Evolutionary conservation across 2,888 invertebrate genomes (phyloP), one percentile per base, ranked within the genome.

Genomic region (Perithous albicinctus): DNA sequence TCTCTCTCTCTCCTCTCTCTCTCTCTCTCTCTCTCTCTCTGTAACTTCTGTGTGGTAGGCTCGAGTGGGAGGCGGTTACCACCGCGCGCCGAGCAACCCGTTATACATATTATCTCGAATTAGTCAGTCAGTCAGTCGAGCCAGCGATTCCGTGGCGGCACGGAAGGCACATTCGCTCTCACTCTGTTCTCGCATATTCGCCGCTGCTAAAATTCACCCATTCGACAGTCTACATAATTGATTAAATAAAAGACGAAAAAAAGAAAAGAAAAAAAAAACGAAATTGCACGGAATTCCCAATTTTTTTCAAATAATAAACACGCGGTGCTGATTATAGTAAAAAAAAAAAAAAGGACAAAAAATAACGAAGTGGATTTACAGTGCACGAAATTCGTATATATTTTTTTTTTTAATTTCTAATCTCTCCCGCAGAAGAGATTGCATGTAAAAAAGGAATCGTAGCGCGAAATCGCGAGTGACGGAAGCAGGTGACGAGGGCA

Each of bases 81-180:
- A 88, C 67, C 80, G 72, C 29, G 72, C 29, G 54, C 72, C 69
- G 78, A 87, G 84, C 87, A 88, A 88, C 89, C 91, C 90, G 91
- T 90, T 90, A 91, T 82, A 82, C 82, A 78, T 88, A 89, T 90
- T 91, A 91, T 91, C 90, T 88, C 85, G 87, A 89, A 87, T 89
- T 87, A 87, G 89, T 91, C 88, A 90, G 90, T 91, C 88, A 90
- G 90, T 90, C 90, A 89, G 90, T 91, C 89, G 90, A 87, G 87
- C 86, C 85, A 87, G 86, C 86, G 87, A 87, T 88, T 84, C 82
- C 84, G 86, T 83, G 85, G 86, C 86, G 88, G 87, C 84, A 76
- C 84, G 83, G 56, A 43, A 66, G 74, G 43, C 67, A 79, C 56
- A 72, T 84, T 72, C 74, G 76, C 80, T 78, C 75, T 64, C 66